These are phyloP conservation scores for Brienomyrus brachyistius DNA, from an alignment of 2,113 vertebrate species.

Conservation along the genomic window DNA sequence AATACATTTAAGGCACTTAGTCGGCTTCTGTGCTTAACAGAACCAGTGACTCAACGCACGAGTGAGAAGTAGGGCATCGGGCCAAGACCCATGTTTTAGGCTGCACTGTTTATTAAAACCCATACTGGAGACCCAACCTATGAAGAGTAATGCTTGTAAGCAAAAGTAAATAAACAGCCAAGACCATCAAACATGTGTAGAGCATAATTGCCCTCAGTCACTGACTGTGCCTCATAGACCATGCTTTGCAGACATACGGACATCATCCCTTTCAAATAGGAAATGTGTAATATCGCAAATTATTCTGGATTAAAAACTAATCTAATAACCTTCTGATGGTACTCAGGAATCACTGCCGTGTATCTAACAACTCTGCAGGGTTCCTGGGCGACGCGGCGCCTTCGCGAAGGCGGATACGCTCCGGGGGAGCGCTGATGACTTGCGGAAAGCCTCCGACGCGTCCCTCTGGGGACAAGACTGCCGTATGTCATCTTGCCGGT, in stretches of 20 bases:
- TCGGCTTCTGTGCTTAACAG: constrained; percentile 12
- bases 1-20: constrained; percentile 17
- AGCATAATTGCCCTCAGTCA: background rate
- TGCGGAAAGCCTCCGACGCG: background rate
- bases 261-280: background rate
- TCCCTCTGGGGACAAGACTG: background rate
- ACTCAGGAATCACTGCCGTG: background rate
- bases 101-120: background rate
- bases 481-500: background rate
- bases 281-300: background rate
- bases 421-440: background rate
- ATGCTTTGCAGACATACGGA: background rate
- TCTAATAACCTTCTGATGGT: background rate
- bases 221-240: background rate
- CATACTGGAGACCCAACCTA: background rate
- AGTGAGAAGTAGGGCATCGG: background rate
- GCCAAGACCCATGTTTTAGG: background rate
- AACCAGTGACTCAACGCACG: background rate
- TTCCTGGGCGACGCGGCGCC: background rate
- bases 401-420: background rate
- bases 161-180: background rate
- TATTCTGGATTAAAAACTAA: background rate
- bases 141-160: background rate
- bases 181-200: background rate
- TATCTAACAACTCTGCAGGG: background rate